Evolutionary conservation across 2,888 invertebrate genomes (phyloP), one percentile per base, ranked within the genome.

Genomic region (Drosophila meridiana): DNA sequence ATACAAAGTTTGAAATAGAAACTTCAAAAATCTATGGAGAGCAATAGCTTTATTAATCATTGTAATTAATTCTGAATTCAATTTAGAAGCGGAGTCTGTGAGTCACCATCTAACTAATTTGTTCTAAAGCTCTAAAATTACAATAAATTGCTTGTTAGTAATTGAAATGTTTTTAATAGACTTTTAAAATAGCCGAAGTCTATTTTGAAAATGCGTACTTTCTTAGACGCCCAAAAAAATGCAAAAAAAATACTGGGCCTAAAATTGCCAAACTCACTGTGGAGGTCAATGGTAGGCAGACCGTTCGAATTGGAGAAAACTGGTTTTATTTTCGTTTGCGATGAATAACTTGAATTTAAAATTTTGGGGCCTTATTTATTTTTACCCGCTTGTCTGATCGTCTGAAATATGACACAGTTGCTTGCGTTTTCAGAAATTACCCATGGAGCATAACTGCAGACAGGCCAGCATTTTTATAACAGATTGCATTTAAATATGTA

Each of bases 231-330:
- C 11, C 20, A 13, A 11, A 45, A 42, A 42, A 42, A n/a, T 14
- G 2, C 1, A 42, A 42, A n/a, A 40, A 53, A 64, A 59, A 38
- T 73, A 66, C 53, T 69, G 66, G 61, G 69, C 64, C 71, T 69
- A 64, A 69, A 69, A 50, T 66, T 72, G 8, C 66, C 57, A 63
- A 73, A 64, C 71, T 66, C 56, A 42, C 69, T 71, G 67, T 76
- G 69, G 85, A 87, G 87, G 84, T 89, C 87, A 89, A 78, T 89
- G 87, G 82, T 80, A 80, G 53, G 67, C 59, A 61, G 45, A 61
- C 38, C 36, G 66, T 66, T 20, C 40, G 14, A 71, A 52, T 50
- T 40, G 53, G 60, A 70, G 58, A 47, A 83, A 84, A 84, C 83
- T 69, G 87, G 83, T 84, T 89, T 86, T 59, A 69, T 87, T 83